These are phyloP conservation scores for Oreochromis tanganicae DNA, from an alignment of 2,113 vertebrate genomes.

Conservation along the genomic window DNA sequence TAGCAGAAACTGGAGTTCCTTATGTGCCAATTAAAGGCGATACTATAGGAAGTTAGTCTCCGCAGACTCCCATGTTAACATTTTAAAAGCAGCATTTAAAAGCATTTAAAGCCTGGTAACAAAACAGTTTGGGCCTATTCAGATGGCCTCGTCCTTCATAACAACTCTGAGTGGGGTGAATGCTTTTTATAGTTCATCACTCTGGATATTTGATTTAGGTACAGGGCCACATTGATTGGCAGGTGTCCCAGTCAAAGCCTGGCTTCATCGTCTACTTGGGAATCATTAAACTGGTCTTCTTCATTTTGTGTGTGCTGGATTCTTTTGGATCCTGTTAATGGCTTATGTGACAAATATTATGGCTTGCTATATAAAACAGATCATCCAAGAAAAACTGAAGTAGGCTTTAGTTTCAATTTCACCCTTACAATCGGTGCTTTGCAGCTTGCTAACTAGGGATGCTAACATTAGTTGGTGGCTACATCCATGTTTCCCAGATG, in stretches of 20 bases:
- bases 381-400: background rate
- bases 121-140: background rate
- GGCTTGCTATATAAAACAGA: background rate
- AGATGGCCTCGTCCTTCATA: background rate
- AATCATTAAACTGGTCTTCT: background rate
- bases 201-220: background rate
- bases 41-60: background rate
- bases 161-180: background rate
- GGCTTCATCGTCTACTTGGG: accelerated
- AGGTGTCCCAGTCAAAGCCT: background rate
- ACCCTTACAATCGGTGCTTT: background rate
- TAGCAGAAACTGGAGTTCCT: background rate
- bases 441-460: background rate
- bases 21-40: background rate
- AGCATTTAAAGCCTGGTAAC: background rate
- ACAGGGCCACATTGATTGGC: background rate
- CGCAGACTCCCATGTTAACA: background rate
- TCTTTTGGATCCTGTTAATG: background rate
- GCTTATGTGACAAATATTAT: background rate
- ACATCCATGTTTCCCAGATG: background rate
- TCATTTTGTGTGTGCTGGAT: background rate
- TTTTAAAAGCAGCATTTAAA: background rate
- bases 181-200: background rate
- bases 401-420: background rate
- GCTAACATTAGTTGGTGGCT: background rate